Evolutionary conservation across 2,797 vertebrate species (phyloP).

Genomic region (Xyrichtys novacula): DNA sequence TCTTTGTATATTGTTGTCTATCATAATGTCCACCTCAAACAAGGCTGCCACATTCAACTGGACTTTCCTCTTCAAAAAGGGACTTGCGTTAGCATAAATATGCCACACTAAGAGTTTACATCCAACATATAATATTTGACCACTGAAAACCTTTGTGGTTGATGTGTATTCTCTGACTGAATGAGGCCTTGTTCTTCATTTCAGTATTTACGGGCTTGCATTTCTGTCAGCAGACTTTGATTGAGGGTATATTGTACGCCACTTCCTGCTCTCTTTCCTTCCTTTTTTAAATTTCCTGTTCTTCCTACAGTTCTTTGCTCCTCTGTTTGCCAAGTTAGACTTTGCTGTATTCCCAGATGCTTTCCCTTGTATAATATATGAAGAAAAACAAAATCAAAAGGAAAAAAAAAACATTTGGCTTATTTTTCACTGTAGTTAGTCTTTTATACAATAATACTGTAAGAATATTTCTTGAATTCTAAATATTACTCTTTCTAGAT

Average conservation of each 20-base stretch:
- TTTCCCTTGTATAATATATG: conserved; percentile 96
- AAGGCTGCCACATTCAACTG: conserved; percentile 77
- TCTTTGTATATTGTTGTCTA: conserved; percentile 90
- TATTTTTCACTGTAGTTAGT: conserved; percentile 99
- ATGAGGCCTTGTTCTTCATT: conserved; percentile 94
- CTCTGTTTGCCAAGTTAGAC: conserved; percentile 95
- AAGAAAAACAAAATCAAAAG: conserved; percentile 86
- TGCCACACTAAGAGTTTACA: conserved; percentile 63
- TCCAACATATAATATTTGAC: conserved; percentile 40
- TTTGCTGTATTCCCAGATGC: conserved; percentile 96
- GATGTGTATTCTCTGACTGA: conserved; percentile 82
- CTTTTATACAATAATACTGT: conserved; percentile 99
- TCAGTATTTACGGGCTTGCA: conserved; percentile 92
- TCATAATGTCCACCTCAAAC: conserved; percentile 81
- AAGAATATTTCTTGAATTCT: conserved; percentile 99
- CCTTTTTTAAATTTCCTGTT: conserved; percentile 41
- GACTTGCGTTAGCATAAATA: conserved; percentile 67
- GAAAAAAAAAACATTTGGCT: conserved; percentile 95
- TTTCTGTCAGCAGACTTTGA: conserved; percentile 89
- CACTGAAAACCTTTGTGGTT: conserved; percentile 14
- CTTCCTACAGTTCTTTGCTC: conserved; percentile 84
- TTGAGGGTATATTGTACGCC: conserved; percentile 85
- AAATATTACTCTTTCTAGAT: conserved; percentile 99
- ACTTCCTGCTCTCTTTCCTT: conserved; percentile 86
- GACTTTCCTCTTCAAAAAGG: conserved; percentile 63